Conservation (phyloP, 2,113 vertebrate species). For the Mirounga angustirostris region DNA sequence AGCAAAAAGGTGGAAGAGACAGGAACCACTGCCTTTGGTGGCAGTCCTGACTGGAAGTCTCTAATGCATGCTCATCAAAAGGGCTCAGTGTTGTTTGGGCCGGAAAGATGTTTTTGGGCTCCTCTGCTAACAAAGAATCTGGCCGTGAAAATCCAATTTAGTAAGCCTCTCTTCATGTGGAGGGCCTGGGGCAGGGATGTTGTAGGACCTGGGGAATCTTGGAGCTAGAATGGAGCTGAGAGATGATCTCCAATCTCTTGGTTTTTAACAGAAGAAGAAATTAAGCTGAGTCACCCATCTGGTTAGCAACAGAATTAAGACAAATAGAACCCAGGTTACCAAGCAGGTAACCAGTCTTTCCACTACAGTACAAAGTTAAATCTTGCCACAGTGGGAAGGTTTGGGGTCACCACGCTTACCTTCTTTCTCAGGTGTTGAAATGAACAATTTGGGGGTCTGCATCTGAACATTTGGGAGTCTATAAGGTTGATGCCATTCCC, state of each 20-base stretch:
- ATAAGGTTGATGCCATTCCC: background rate
- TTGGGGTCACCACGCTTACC: background rate
- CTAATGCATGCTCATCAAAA: background rate
- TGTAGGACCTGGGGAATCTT: conserved; percentile 5
- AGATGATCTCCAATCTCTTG: background rate
- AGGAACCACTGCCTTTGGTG: background rate
- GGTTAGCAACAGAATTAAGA: background rate
- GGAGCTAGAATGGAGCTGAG: conserved; percentile 37
- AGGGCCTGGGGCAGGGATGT: background rate
- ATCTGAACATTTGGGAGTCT: background rate
- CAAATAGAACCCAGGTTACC: background rate
- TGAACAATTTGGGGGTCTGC: background rate
- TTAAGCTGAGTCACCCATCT: conserved; percentile 26
- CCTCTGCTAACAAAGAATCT: conserved; percentile 1
- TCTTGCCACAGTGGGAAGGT: conserved; percentile 15
- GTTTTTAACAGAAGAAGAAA: conserved; percentile 13
- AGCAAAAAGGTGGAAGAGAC: background rate
- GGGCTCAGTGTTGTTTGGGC: conserved; percentile 31
- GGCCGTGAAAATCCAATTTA: conserved; percentile 24
- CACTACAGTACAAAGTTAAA: background rate
- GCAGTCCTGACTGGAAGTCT: conserved; percentile 17
- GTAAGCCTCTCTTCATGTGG: conserved; percentile 10
- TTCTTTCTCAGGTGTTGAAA: background rate
- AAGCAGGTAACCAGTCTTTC: conserved; percentile 8
- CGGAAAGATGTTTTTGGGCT: conserved; percentile 50